Conservation (phyloP, 2,113 vertebrate species). For the Grantiella picta region DNA sequence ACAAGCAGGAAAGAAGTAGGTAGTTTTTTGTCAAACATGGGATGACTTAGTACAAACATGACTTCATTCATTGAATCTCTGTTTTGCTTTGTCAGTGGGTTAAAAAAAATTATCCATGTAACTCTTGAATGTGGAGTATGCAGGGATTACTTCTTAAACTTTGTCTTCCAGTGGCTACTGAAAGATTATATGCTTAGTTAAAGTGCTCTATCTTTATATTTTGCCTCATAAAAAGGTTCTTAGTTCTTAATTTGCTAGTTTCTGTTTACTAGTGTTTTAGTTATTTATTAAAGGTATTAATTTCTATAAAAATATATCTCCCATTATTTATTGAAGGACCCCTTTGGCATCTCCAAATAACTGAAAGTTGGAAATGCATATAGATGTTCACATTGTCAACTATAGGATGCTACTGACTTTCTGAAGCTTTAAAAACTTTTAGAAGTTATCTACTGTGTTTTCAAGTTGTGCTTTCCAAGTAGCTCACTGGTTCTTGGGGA, state of each 20-base stretch:
- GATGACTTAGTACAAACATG: not conserved
- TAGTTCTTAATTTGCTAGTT: not conserved
- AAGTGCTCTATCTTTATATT: not conserved
- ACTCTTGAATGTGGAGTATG: not conserved
- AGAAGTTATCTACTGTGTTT: not conserved
- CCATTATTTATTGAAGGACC: not conserved
- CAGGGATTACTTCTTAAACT: not conserved
- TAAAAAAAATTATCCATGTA: not conserved
- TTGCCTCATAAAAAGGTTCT: not conserved
- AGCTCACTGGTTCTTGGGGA: not conserved
- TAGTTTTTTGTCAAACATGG: not conserved
- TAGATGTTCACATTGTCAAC: not conserved
- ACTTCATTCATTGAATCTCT: not conserved
- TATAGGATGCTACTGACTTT: not conserved
- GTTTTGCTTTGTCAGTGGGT: not conserved
- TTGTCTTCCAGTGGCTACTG: not conserved
- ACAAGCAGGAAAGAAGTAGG: constrained; percentile 97
- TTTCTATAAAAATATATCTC: not conserved
- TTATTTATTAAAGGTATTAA: not conserved
- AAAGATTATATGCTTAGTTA: not conserved
- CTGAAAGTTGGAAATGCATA: not conserved
- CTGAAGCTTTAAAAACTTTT: not conserved
- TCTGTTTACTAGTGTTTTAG: not conserved
- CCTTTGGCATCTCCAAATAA: not conserved
- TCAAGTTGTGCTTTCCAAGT: not conserved